Evolutionary conservation across 2,797 vertebrate species (phyloP), one percentile per base, ranked within the genome.

Genomic region (Tachyglossus aculeatus): DNA sequence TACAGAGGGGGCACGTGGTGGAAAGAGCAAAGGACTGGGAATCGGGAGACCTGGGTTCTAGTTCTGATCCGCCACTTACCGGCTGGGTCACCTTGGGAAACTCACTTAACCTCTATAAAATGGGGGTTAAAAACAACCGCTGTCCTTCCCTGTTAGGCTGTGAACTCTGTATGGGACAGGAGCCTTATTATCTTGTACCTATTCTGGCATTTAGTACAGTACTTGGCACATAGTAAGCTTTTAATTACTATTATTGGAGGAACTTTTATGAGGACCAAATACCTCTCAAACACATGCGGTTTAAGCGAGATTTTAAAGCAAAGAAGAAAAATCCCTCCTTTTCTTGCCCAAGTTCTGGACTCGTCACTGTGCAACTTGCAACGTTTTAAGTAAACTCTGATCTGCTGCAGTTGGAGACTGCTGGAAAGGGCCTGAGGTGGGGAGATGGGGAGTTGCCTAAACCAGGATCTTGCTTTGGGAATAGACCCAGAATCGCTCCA

Each of bases 291-390:
- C 21, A 10, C 3, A 13, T 40, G 58, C 53, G 21, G 52, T 1
- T n/a, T 27, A 67, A 13, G 40, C 61, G 27, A 13, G 50, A 41
- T 0, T 53, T 55, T n/a, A n/a, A n/a, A 66, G 68, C 73, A 67
- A 75, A 78, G 75, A 66, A 71, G 15, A 29, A 22, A 50, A 52
- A 56, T 67, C 16, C 48, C 53, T 74, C 76, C 56, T 38, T 67
- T n/a, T 77, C 24, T 72, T 80, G 85, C 62, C 82, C 85, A 80
- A 81, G 62, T 85, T 81, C 65, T 1, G 7, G 65, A 39, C 54
- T 44, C 38, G 27, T 29, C 0, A 45, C 4, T 18, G 7, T 21
- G 15, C 68, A 55, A 22, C 60, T 48, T 47, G n/a, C n/a, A n/a
- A n/a, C n/a, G 11, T 19, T 11, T 0, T 3, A 24, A 37, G 39